Evolutionary conservation across 2,113 vertebrate genomes (phyloP), one percentile per base, ranked within the genome.

Genomic region (Zosterops lateralis): DNA sequence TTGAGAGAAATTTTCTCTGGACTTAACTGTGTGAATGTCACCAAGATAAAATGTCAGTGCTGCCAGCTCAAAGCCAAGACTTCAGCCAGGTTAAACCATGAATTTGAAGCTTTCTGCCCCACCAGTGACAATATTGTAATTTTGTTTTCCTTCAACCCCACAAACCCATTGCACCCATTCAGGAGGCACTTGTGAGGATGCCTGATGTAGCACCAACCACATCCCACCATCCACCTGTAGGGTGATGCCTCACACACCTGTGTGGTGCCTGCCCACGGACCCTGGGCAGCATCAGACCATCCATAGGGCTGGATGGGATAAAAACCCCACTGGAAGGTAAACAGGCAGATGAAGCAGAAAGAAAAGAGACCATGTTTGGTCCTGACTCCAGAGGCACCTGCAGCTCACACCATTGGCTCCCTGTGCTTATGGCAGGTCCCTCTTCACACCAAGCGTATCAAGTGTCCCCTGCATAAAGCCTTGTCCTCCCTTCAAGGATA

Each of bases 261-360:
- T 9, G 20, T 4, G 2, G 24, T 21, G 16, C 57, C 57, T 54
- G 19, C 28, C 15, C 22, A 78, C 53, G 22, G 24, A n/a, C 31
- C 28, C 53, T 16, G 8, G 45, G 36, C 24, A 89, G 36, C 68
- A 45, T 22, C 16, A 74, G 19, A 14, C 24, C 24, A 25, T 9
- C 50, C 29, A 32, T 0, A 22, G 36, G 10, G 17, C 14, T 73
- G 29, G 8, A 0, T 50, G 8, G 10, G 9, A 61, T 48, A 16
- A 51, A 82, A 40, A 40, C 58, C 10, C 24, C 22, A 21, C 31
- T 20, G 31, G 29, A 42, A 77, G 26, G 29, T 51, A 48, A 77
- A 40, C 0, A 4, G 36, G 14, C 50, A 90, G 34, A 7, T 11
- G 26, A 9, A 12, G 32, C 64, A 47, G 1, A 0, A 28, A 76